A percentile compares a stretch with the other conserved stretches of the same genome.
phyloP scores from a whole-genome alignment of 1,140 invertebrate species.

The Tribolium madens region DNA sequence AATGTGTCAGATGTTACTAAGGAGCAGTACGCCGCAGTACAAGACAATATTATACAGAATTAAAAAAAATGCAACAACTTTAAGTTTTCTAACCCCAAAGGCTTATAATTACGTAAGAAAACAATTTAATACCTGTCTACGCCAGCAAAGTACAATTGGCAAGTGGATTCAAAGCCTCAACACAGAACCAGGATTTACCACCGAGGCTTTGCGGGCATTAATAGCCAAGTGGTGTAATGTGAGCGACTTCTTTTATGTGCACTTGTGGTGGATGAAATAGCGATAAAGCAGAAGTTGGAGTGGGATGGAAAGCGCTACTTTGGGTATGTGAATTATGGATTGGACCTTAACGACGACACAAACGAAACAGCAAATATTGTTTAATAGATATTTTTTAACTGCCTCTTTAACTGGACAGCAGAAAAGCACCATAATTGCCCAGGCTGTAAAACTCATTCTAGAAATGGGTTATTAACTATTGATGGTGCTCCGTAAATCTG shows the following conservation, averaged over 20 bases:
- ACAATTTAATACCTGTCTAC: conserved; percentile 60
- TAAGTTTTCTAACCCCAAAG: conserved; percentile 62
- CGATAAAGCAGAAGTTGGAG: conserved; percentile 40
- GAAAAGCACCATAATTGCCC: conserved; percentile 53
- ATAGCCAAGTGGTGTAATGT: conserved; percentile 16
- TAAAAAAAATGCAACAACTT: conserved; percentile 59
- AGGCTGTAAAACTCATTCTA: conserved; percentile 58
- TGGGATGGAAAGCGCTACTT: conserved; percentile 19
- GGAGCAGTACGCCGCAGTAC: neutral
- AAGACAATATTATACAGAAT: neutral
- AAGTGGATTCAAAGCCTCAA: conserved; percentile 62
- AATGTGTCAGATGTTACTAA: neutral
- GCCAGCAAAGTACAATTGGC: conserved; percentile 58
- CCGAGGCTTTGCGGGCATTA: conserved; percentile 39
- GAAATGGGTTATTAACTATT: conserved; percentile 57
- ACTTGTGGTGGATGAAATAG: conserved; percentile 46
- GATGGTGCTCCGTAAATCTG: conserved; percentile 50
- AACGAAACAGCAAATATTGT: conserved; percentile 54
- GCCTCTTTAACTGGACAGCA: conserved; percentile 47
- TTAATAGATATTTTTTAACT: conserved; percentile 63
- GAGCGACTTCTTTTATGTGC: conserved; percentile 5
- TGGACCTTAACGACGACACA: neutral
- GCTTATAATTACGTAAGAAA: conserved; percentile 62
- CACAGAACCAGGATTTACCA: conserved; percentile 45
- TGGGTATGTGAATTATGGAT: conserved; percentile 45